Evolutionary conservation across 2,797 vertebrate species (phyloP).

Genomic region (Poliocrania exsul): DNA sequence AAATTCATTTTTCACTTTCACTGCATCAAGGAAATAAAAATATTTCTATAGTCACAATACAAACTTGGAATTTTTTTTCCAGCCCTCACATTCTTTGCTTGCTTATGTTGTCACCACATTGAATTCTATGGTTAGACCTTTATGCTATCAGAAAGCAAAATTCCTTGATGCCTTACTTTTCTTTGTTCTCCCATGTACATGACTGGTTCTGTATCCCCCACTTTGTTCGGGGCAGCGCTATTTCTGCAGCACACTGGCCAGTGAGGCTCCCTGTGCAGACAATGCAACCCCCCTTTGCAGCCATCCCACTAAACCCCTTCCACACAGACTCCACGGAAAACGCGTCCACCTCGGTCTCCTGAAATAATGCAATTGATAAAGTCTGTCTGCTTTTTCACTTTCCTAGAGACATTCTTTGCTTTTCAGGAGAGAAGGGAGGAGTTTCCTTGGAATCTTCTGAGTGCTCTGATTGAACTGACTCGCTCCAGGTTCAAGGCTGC

Average conservation of each 20-base stretch:
- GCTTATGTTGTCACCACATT: not conserved
- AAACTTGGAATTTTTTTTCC: not conserved
- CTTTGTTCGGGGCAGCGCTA: not conserved
- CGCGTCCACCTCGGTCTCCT: not conserved
- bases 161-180: not conserved
- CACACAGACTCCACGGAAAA: not conserved
- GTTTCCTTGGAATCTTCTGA: conserved; percentile 13
- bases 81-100: not conserved
- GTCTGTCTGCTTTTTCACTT: conserved; percentile 10
- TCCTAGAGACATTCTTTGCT: conserved; percentile 10
- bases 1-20: conserved; percentile 16
- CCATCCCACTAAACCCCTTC: not conserved
- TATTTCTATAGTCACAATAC: not conserved
- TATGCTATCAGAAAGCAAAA: not conserved
- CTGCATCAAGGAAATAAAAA: not conserved
- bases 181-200: not conserved
- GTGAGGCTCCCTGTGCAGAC: not conserved
- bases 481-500: not conserved
- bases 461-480: not conserved
- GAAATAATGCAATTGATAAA: not conserved
- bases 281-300: not conserved
- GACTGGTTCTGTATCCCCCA: not conserved
- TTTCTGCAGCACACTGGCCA: not conserved
- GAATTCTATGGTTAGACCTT: not conserved
- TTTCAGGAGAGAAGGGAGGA: conserved; percentile 51